Conservation (phyloP, 2,888 invertebrate genomes). For the Oscheius sp. region DNA sequence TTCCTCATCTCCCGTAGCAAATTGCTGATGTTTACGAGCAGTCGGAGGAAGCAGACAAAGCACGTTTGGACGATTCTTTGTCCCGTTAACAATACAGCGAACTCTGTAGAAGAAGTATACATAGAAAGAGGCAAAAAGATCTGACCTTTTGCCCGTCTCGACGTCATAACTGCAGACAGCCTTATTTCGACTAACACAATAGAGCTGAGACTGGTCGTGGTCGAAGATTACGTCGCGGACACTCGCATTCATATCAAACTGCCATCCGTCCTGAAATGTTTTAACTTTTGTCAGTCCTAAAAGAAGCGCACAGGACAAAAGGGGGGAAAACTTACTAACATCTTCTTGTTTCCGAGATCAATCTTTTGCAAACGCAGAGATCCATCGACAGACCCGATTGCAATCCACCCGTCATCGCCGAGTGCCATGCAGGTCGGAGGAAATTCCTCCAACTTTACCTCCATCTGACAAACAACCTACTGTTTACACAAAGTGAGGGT, state of each 20-base stretch:
- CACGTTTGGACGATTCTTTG: constrained; percentile 48
- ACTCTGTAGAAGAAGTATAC: constrained; percentile 13
- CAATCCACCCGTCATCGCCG: constrained; percentile 29
- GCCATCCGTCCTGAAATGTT: constrained; percentile 43
- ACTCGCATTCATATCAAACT: constrained; percentile 45
- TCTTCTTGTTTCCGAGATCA: constrained; percentile 29
- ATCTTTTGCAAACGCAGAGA: constrained; percentile 38
- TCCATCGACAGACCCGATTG: constrained; percentile 51
- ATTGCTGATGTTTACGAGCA: constrained; percentile 52
- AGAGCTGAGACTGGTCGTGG: constrained; percentile 38
- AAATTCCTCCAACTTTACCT: constrained; percentile 34
- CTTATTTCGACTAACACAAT: constrained; percentile 52
- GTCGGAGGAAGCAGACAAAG: constrained; percentile 53
- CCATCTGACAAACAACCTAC: constrained; percentile 23
- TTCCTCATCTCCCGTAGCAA: constrained; percentile 62
- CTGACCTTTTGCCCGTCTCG: constrained; percentile 59
- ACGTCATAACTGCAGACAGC: constrained; percentile 62
- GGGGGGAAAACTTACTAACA: constrained; percentile 26
- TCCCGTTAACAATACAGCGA: constrained; percentile 47
- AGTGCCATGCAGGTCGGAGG: constrained; percentile 43
- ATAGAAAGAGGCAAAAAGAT: too few relatives aligned
- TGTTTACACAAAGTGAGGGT: neutral
- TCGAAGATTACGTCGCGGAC: constrained; percentile 46
- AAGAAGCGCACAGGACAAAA: too few relatives aligned
- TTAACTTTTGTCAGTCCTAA: too few relatives aligned